phyloP scores from a whole-genome alignment of 2,888 invertebrate species.

The Zygaena filipendulae region DNA sequence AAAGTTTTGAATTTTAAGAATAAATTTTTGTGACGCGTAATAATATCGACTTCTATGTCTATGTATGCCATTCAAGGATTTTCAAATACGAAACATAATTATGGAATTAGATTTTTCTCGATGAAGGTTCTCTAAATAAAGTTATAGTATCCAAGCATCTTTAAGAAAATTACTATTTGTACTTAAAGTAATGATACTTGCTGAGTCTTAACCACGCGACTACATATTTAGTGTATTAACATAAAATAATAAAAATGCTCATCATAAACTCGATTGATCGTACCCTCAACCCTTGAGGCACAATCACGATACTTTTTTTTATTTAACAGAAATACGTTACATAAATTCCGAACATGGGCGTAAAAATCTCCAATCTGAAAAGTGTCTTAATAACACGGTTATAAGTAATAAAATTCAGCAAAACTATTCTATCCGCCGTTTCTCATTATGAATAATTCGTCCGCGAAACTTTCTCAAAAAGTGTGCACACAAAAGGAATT shows the following conservation, averaged over 20 bases:
- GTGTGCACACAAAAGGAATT: conserved; percentile 53
- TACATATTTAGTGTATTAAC: conserved; percentile 46
- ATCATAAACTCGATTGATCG: conserved; percentile 49
- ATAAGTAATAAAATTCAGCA: conserved; percentile 48
- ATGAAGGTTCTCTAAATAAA: too few species aligned
- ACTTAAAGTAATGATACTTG: too few species aligned
- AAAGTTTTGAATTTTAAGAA: too few species aligned
- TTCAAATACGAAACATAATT: too few species aligned
- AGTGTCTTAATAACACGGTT: conserved; percentile 38
- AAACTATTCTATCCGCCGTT: conserved; percentile 30
- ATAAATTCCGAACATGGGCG: conserved; percentile 47
- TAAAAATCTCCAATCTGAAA: conserved; percentile 38
- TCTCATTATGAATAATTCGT: conserved; percentile 57
- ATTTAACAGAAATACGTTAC: conserved; percentile 35
- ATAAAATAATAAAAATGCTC: conserved; percentile 55
- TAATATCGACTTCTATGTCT: too few species aligned
- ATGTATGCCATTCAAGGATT: too few species aligned
- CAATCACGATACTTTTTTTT: conserved; percentile 38
- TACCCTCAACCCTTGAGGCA: conserved; percentile 49
- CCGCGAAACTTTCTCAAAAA: conserved; percentile 50
- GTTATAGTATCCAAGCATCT: too few species aligned
- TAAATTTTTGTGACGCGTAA: too few species aligned
- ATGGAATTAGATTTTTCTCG: too few species aligned
- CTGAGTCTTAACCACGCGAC: conserved; percentile 1
- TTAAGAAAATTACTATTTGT: too few species aligned